Evolutionary conservation across 2,888 invertebrate genomes (phyloP), one percentile per base, ranked within the genome.

Genomic region (Eutolmus rufibarbis): DNA sequence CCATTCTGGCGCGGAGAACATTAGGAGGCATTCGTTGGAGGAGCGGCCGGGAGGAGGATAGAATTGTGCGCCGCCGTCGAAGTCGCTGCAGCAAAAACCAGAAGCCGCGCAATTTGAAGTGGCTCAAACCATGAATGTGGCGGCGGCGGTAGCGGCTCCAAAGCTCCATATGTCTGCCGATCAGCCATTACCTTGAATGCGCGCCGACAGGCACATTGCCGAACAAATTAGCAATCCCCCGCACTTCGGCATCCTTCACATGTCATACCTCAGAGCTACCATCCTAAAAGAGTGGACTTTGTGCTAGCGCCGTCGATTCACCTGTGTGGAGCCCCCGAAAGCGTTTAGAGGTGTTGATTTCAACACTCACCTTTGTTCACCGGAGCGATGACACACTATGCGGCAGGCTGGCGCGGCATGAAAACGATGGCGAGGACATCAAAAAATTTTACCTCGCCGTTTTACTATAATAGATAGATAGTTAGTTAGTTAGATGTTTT

Each of bases 201-300:
- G 51, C 16, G 46, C 43, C 46, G 34, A 9, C 28, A 81, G 81
- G 56, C 46, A 81, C 40, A 34, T 43, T 81, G 31, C 14, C 51
- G 78, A 78, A 9, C 8, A 78, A 78, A 78, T 78, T 78, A 78
- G 43, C 78, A 31, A 31, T 23, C 81, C 81, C 81, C 81, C 81
- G 34, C 81, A 28, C 81, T 56, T 56, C 81, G 31, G 51, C 81
- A 81, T 81, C 81, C 81, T 81, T 81, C 81, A 81, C 81, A 81
- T 51, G 81, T 81, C 81, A 66, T 28, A 66, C 28, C n/a, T 19
- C 9, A 7, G n/a, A 56, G 19, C 19, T 56, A 9, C 56, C 66
- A 81, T 81, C 81, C 81, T 81, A 81, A 28, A n/a, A 51, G 9
- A 46, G 43, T 16, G 7, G 76, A 34, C n/a, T 76, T 56, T 23